A percentile compares a stretch with the other conserved stretches of the same genome.
Evolutionary conservation across 2,797 vertebrate species (phyloP).

Genomic region (Macroramphosus scolopax): DNA sequence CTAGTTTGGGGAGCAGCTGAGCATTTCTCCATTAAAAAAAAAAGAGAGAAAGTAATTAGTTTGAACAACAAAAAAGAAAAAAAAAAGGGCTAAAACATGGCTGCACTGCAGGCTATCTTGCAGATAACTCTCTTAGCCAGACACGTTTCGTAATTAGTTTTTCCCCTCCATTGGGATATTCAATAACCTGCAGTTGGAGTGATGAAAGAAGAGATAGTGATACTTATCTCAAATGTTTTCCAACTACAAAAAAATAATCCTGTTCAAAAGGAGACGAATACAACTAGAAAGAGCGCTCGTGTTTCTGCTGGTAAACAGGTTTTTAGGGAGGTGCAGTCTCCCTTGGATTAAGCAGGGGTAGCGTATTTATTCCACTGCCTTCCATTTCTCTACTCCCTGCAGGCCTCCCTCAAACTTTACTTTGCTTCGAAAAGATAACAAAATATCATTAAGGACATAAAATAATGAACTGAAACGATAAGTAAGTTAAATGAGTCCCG

Average conservation of each 20-base stretch:
- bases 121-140: slow-evolving; percentile 81
- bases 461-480: slow-evolving; percentile 42
- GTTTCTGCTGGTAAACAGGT: slow-evolving; percentile 62
- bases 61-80: slow-evolving; percentile 78
- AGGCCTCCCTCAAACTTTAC: slow-evolving; percentile 30
- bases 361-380: slow-evolving; percentile 50
- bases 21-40: slow-evolving; percentile 66
- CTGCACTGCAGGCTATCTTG: slow-evolving; percentile 78
- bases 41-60: slow-evolving; percentile 72
- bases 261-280: slow-evolving; percentile 74
- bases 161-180: slow-evolving; percentile 78
- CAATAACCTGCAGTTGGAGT: slow-evolving; percentile 79
- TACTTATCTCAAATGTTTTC: slow-evolving; percentile 76
- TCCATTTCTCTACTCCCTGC: slow-evolving; percentile 41
- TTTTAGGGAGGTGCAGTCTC: slow-evolving; percentile 49
- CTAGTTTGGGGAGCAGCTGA: slow-evolving; percentile 74
- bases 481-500: slow-evolving; percentile 37
- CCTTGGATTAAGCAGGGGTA: slow-evolving; percentile 42
- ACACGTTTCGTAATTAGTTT: slow-evolving; percentile 83
- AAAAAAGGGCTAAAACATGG: slow-evolving; percentile 77
- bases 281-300: slow-evolving; percentile 57
- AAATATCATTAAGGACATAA: slow-evolving; percentile 38
- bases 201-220: slow-evolving; percentile 76
- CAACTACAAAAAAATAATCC: slow-evolving; percentile 67
- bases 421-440: slow-evolving; percentile 46